phyloP scores from a whole-genome alignment of 2,113 vertebrate genomes.

The Heteronetta atricapilla region DNA sequence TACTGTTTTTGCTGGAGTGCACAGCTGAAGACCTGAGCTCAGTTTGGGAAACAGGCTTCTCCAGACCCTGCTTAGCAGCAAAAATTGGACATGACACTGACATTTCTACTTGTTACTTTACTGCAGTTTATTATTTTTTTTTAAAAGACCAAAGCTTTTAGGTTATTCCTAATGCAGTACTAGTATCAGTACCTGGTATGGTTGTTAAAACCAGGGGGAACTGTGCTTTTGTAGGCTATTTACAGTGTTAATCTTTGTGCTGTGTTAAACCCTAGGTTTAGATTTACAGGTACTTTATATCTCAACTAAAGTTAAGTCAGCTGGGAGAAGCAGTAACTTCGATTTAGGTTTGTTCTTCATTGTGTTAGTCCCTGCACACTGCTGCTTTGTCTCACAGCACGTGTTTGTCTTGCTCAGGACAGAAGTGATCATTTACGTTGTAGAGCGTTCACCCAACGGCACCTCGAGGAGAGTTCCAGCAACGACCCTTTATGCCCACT shows the following conservation, averaged over 20 bases:
- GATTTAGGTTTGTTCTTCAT: neutral
- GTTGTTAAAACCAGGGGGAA: neutral
- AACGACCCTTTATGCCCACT: constrained; percentile 81
- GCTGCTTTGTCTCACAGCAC: rapidly evolving
- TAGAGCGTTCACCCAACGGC: constrained; percentile 94
- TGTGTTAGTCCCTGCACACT: rapidly evolving
- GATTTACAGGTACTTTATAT: neutral
- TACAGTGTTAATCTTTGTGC: neutral
- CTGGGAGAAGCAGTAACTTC: neutral
- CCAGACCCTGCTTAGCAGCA: neutral
- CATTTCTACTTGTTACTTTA: neutral
- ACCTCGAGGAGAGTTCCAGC: constrained; percentile 92
- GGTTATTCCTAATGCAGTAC: neutral
- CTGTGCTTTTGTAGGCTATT: neutral
- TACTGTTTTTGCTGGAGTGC: neutral
- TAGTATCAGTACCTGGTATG: neutral
- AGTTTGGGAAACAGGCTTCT: neutral
- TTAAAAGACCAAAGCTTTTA: neutral
- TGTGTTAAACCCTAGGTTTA: neutral
- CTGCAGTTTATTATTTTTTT: neutral
- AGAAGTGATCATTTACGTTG: constrained; percentile 92
- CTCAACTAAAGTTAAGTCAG: neutral
- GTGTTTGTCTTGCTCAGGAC: constrained; percentile 75
- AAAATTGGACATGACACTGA: neutral
- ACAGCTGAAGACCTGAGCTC: neutral